Evolutionary conservation across 2,113 vertebrate species (phyloP).

Genomic region (Seriola aureovittata): DNA sequence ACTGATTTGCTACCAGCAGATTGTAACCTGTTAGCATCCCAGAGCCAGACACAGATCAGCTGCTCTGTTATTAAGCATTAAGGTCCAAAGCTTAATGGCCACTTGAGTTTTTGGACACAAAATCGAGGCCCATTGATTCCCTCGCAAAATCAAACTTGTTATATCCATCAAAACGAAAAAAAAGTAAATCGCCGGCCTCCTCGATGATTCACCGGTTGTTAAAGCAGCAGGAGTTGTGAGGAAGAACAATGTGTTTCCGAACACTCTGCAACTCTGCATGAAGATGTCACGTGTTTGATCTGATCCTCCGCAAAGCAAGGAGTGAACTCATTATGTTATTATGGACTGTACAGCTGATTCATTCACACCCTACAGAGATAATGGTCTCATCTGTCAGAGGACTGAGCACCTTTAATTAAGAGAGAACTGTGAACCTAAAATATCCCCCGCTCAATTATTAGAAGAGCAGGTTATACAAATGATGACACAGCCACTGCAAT

Average conservation of each 20-base stretch:
- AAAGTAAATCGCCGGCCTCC: neutral
- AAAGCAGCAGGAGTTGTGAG: neutral
- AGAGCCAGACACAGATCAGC: conserved; percentile 4
- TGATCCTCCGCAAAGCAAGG: conserved; percentile 24
- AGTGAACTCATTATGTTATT: conserved; percentile 64
- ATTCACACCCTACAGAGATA: conserved; percentile 67
- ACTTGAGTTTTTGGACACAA: neutral
- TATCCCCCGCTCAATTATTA: conserved; percentile 60
- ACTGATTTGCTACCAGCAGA: conserved; percentile 12
- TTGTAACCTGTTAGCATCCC: conserved; percentile 12
- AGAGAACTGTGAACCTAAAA: conserved; percentile 66
- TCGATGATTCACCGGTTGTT: neutral
- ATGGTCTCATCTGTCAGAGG: conserved; percentile 72
- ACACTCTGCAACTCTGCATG: neutral
- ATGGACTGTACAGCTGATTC: conserved; percentile 58
- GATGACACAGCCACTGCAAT: conserved; percentile 26
- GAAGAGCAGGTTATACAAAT: conserved; percentile 51
- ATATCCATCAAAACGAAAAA: neutral
- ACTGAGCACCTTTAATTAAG: conserved; percentile 66
- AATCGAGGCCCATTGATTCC: neutral
- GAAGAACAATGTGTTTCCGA: conserved; percentile 20
- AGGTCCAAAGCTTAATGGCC: neutral
- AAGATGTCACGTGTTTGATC: conserved; percentile 30
- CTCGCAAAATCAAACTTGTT: conserved; percentile 1
- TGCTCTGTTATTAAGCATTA: conserved; percentile 5